Conservation (phyloP, 2,113 vertebrate genomes). For the Syngnathus floridae region DNA sequence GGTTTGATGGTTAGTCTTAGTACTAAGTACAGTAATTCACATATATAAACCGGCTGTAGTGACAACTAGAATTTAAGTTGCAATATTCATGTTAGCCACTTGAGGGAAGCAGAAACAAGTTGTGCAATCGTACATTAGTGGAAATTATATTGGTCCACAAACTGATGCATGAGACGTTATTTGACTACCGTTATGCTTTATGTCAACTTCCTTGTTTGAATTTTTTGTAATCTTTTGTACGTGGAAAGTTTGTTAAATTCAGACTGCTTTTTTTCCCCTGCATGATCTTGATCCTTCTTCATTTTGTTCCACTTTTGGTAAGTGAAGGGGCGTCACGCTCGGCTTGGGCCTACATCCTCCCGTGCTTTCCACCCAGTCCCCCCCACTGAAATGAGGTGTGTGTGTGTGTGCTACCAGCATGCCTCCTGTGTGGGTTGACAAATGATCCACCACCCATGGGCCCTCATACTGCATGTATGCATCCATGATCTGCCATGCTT, state of each 20-base stretch:
- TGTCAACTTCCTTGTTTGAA: background rate
- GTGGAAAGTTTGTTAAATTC: background rate
- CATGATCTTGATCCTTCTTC: background rate
- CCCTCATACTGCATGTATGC: background rate
- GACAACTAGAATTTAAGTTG: background rate
- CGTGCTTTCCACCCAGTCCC: background rate
- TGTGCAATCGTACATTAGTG: background rate
- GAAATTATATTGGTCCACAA: background rate
- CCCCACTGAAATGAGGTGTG: background rate
- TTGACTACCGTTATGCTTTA: background rate
- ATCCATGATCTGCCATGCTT: slow-evolving; percentile 3
- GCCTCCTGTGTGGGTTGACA: slow-evolving; percentile 50
- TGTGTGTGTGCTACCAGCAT: slow-evolving; percentile 60
- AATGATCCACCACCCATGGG: slow-evolving; percentile 59
- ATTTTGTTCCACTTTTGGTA: background rate
- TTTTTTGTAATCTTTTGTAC: background rate
- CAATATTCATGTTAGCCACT: background rate
- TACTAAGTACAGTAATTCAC: too few relatives aligned
- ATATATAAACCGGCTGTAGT: background rate
- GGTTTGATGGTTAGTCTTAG: background rate
- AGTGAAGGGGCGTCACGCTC: background rate
- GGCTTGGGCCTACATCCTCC: background rate
- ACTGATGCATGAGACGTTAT: background rate
- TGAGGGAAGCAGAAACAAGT: background rate
- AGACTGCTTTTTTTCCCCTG: background rate